Evolutionary conservation across 2,888 invertebrate genomes (phyloP).

Genomic region (Ochropleura leucogaster): DNA sequence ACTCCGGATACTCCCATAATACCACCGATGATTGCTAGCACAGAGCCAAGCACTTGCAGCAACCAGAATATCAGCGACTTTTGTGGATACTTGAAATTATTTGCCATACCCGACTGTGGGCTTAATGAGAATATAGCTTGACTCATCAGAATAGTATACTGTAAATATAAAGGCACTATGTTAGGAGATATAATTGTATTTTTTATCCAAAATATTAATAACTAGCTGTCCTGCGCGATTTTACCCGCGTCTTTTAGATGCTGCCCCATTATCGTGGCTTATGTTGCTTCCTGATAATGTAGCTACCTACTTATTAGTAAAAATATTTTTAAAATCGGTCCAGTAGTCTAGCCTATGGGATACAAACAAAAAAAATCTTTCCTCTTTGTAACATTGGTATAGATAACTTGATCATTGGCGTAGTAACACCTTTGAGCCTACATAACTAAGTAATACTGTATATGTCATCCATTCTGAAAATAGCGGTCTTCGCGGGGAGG

Average conservation of each 20-base stretch:
- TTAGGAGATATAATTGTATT: background rate
- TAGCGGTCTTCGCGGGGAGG: background rate
- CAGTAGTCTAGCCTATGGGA: too few species aligned
- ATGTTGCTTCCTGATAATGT: too few species aligned
- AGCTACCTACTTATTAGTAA: too few species aligned
- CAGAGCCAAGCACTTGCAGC: slow-evolving; percentile 77
- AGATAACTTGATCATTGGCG: background rate
- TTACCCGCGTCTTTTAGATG: too few species aligned
- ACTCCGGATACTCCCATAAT: slow-evolving; percentile 66
- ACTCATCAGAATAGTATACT: slow-evolving; percentile 81
- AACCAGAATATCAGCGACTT: slow-evolving; percentile 74
- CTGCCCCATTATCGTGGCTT: too few species aligned
- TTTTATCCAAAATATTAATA: background rate
- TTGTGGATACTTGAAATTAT: slow-evolving; percentile 68
- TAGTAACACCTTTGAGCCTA: background rate
- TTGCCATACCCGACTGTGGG: slow-evolving; percentile 75
- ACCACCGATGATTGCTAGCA: slow-evolving; percentile 75
- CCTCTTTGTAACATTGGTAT: too few species aligned
- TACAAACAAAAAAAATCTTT: too few species aligned
- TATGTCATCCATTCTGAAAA: background rate
- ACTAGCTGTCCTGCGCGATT: too few species aligned
- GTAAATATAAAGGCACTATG: slow-evolving; percentile 60
- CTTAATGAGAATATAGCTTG: slow-evolving; percentile 77
- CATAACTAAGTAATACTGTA: background rate
- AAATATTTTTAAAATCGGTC: too few species aligned